These are phyloP conservation scores for Columbina picui DNA, from an alignment of 2,113 vertebrate species.

Conservation along the genomic window DNA sequence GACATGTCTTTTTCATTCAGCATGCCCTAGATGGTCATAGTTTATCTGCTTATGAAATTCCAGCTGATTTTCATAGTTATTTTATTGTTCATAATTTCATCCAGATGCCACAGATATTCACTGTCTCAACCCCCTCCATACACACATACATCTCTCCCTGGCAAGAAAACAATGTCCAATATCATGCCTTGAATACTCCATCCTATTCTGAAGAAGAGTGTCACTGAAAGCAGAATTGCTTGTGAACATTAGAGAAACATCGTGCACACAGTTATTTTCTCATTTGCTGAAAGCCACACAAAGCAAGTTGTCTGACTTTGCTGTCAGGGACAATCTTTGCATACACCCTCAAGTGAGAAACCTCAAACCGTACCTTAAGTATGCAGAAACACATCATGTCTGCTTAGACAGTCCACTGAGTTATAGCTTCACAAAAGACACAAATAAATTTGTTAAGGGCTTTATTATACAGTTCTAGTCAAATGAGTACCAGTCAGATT, in stretches of 20 bases:
- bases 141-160: not conserved
- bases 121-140: not conserved
- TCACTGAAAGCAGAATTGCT: not conserved
- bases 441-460: not conserved
- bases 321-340: not conserved
- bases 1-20: not conserved
- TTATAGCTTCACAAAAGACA: not conserved
- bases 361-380: not conserved
- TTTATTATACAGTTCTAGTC: not conserved
- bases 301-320: not conserved
- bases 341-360: not conserved
- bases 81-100: slow-evolving; percentile 22
- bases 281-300: not conserved
- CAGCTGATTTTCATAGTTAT: not conserved
- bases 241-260: not conserved
- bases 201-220: not conserved
- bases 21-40: not conserved
- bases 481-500: not conserved
- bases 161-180: not conserved
- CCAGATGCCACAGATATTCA: not conserved
- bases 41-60: slow-evolving; percentile 3
- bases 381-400: not conserved
- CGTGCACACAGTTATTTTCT: not conserved
- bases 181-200: not conserved
- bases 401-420: not conserved